These are phyloP conservation scores for Oncopodura yosiiana DNA, from an alignment of 1,140 invertebrate genomes.

Conservation along the genomic window DNA sequence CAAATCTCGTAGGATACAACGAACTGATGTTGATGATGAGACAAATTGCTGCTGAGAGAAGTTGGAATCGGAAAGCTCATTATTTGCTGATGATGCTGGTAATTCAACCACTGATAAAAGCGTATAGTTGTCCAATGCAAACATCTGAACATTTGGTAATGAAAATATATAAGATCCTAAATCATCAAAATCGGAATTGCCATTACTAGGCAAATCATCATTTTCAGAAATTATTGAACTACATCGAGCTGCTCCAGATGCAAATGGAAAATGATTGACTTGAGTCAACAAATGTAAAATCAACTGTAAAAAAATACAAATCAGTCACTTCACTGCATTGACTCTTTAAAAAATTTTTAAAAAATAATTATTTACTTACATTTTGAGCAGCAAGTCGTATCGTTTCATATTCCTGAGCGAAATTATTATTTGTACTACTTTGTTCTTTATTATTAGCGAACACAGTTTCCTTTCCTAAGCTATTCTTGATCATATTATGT, in stretches of 20 bases:
- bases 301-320: slow-evolving; percentile 40
- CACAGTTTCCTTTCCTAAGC: slow-evolving; percentile 30
- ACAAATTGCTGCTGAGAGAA: too few relatives aligned
- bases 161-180: slow-evolving; percentile 67
- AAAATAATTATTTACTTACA: slow-evolving; percentile 35
- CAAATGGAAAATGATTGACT: slow-evolving; percentile 78
- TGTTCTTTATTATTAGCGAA: slow-evolving; percentile 33
- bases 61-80: slow-evolving; percentile 60
- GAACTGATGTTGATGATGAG: slow-evolving; percentile 58
- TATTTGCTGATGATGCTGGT: slow-evolving; percentile 73
- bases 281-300: slow-evolving; percentile 74
- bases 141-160: slow-evolving; percentile 78
- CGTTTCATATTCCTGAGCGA: slow-evolving; percentile 37
- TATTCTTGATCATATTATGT: not conserved
- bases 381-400: slow-evolving; percentile 43
- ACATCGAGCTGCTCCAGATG: slow-evolving; percentile 63
- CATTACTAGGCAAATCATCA: slow-evolving; percentile 74
- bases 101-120: slow-evolving; percentile 85
- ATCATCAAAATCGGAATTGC: slow-evolving; percentile 50
- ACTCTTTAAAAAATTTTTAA: not conserved
- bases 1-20: slow-evolving; percentile 81
- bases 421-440: slow-evolving; percentile 1
- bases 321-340: too few relatives aligned
- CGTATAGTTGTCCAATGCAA: slow-evolving; percentile 68
- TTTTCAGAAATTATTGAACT: slow-evolving; percentile 82